Evolutionary conservation across 2,113 vertebrate species (phyloP).

Genomic region (Calidris pugnax): DNA sequence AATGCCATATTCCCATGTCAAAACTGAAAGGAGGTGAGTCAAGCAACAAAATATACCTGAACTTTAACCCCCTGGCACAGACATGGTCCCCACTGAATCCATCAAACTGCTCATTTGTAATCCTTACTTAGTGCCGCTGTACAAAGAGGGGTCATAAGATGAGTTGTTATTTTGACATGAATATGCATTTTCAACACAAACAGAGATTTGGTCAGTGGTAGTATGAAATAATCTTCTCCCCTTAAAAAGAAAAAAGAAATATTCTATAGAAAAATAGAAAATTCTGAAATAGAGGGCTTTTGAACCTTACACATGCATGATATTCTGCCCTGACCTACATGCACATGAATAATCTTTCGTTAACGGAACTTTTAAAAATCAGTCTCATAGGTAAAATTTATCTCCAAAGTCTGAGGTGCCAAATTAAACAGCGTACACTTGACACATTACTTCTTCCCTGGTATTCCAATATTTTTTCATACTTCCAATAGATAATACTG

Average conservation of each 20-base stretch:
- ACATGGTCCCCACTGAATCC: not conserved
- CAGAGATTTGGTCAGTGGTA: not conserved
- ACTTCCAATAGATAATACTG: not conserved
- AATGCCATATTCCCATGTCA: not conserved
- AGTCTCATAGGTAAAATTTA: not conserved
- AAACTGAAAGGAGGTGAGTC: not conserved
- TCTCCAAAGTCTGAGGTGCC: not conserved
- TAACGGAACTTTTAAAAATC: not conserved
- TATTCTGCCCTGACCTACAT: not conserved
- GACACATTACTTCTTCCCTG: not conserved
- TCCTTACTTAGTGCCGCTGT: not conserved
- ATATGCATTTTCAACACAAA: not conserved
- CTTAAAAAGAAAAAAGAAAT: not conserved
- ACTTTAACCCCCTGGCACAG: not conserved
- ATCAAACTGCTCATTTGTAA: not conserved
- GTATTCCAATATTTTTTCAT: not conserved
- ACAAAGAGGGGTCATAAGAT: not conserved
- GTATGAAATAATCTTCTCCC: not conserved
- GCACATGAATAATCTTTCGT: not conserved
- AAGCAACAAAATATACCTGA: not conserved
- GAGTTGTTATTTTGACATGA: not conserved
- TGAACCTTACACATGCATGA: not conserved
- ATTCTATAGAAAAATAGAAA: no score
- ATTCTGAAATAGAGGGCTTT: not conserved
- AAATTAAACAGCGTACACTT: not conserved